phyloP scores from a whole-genome alignment of 2,113 vertebrate genomes.

The Nycticebus coucang region DNA sequence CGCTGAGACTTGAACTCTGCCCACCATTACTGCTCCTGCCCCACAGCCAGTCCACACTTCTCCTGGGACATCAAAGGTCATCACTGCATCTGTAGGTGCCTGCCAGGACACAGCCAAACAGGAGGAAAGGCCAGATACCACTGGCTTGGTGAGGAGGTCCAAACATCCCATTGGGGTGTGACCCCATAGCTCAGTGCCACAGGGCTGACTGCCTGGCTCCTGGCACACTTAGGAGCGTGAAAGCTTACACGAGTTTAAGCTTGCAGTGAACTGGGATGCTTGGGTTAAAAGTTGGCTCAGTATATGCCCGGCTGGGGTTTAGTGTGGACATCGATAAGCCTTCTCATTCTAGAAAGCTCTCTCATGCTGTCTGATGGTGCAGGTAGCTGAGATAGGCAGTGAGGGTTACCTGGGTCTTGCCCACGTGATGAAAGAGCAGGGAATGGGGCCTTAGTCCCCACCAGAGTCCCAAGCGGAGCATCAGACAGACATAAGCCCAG shows the following conservation, averaged over 20 bases:
- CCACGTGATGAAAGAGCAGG: background rate
- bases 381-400: background rate
- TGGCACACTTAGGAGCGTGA: background rate
- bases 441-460: too few relatives aligned
- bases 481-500: background rate
- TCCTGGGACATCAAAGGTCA: background rate
- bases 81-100: background rate
- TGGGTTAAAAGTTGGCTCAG: background rate
- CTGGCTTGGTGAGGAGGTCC: background rate
- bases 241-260: background rate
- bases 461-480: background rate
- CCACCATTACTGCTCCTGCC: background rate
- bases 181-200: accelerated
- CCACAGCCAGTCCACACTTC: background rate
- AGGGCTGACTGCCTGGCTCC: background rate
- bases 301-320: background rate
- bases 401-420: background rate
- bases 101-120: too few relatives aligned
- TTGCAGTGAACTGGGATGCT: accelerated
- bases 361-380: background rate
- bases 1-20: background rate
- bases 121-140: background rate
- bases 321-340: background rate
- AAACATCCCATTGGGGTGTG: too few relatives aligned
- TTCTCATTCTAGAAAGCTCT: background rate